A percentile compares a stretch with the other conserved stretches of the same genome.
Conservation (phyloP, 2,113 vertebrate genomes). For the Brienomyrus brachyistius region DNA sequence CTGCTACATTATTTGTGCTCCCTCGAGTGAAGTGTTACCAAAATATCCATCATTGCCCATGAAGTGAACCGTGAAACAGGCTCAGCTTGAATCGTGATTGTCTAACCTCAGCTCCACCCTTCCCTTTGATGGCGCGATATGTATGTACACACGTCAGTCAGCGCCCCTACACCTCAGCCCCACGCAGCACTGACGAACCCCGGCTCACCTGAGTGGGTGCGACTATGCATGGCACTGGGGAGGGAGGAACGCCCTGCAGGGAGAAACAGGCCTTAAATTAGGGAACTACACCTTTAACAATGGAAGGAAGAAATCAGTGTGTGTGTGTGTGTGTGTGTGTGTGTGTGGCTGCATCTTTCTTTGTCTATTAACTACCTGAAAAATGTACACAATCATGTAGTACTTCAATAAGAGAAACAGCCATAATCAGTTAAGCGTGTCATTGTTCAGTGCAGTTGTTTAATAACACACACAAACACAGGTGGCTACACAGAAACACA, state of each 20-base stretch:
- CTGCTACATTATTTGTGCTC: neutral
- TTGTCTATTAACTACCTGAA: neutral
- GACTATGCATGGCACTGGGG: neutral
- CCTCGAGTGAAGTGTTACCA: neutral
- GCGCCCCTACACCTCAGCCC: neutral
- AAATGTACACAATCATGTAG: neutral
- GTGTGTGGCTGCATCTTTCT: neutral
- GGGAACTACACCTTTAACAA: neutral
- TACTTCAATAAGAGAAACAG: neutral
- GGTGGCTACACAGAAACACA: neutral
- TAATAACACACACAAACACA: neutral
- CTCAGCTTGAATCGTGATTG: neutral
- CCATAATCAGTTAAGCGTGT: neutral
- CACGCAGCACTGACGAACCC: neutral
- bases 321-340: neutral
- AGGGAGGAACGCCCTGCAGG: neutral
- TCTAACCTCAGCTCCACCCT: neutral
- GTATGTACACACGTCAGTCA: neutral
- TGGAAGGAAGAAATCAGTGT: neutral
- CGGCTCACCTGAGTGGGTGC: slow-evolving; percentile 4
- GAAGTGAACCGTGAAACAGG: neutral
- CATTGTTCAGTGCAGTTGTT: neutral
- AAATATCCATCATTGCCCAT: neutral
- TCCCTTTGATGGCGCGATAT: neutral
- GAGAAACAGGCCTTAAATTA: neutral